Conservation (phyloP, 2,888 invertebrate species). For the Cephus pygmeus region DNA sequence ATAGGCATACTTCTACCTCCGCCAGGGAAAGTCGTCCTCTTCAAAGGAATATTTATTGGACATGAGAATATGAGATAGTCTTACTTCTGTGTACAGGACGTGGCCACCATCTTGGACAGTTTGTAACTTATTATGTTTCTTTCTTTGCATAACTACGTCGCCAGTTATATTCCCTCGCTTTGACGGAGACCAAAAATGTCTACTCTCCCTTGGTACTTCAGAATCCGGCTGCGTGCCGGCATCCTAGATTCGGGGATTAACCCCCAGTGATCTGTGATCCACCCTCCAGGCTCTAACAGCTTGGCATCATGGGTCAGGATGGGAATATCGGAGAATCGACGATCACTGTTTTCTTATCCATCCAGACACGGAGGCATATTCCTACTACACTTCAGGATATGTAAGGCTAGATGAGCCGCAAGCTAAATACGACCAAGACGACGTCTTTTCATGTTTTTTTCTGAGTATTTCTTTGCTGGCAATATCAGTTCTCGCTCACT, state of each 20-base stretch:
- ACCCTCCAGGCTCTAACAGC: background rate
- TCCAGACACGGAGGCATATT: background rate
- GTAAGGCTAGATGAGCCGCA: background rate
- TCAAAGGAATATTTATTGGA: slow-evolving; percentile 1
- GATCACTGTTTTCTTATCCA: background rate
- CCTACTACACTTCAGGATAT: background rate
- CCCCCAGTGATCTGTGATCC: slow-evolving; percentile 12
- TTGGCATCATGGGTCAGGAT: background rate
- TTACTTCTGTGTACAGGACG: background rate
- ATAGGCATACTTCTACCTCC: background rate
- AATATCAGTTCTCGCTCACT: background rate
- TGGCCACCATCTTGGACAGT: background rate
- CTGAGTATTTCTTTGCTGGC: background rate
- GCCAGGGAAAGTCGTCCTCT: slow-evolving; percentile 21
- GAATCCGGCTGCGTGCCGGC: slow-evolving; percentile 29
- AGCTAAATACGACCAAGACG: background rate
- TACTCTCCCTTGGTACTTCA: slow-evolving; percentile 29
- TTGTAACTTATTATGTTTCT: background rate
- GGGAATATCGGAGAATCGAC: background rate
- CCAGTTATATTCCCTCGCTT: background rate
- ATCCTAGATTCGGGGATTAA: slow-evolving; percentile 32
- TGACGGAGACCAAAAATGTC: background rate
- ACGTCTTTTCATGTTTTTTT: background rate
- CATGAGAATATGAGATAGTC: background rate
- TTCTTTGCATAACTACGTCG: background rate